A percentile compares a stretch with the other conserved stretches of the same genome.
These are phyloP conservation scores for Pycnomerus fuliginosus DNA, from an alignment of 2,888 invertebrate genomes.

Conservation along the genomic window DNA sequence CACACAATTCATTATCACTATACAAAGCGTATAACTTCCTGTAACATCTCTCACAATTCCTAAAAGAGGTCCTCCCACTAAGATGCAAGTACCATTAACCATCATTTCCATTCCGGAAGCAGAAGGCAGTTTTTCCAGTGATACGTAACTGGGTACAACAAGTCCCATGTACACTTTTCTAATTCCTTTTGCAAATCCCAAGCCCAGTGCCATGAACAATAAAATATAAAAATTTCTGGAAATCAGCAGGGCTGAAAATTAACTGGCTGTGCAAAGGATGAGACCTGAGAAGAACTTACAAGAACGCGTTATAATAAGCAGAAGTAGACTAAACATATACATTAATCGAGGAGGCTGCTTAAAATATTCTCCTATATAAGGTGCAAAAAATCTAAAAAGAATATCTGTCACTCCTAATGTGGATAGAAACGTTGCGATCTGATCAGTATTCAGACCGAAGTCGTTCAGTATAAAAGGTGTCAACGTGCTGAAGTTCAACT, in stretches of 20 bases:
- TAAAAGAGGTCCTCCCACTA: slow-evolving; percentile 62
- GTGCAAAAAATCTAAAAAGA: slow-evolving; percentile 62
- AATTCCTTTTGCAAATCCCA: slow-evolving; percentile 71
- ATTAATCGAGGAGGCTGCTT: slow-evolving; percentile 63
- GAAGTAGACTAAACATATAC: slow-evolving; percentile 62
- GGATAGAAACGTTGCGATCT: slow-evolving; percentile 66
- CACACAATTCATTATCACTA: slow-evolving; percentile 61
- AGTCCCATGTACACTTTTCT: slow-evolving; percentile 68
- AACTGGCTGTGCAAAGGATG: not conserved
- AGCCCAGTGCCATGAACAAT: slow-evolving; percentile 55
- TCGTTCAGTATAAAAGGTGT: slow-evolving; percentile 68
- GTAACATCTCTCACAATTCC: slow-evolving; percentile 62
- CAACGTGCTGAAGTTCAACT: slow-evolving; percentile 67
- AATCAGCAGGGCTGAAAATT: slow-evolving; percentile 24
- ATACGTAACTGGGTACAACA: slow-evolving; percentile 68
- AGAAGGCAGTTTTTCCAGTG: slow-evolving; percentile 64
- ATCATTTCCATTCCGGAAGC: slow-evolving; percentile 72
- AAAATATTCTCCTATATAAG: slow-evolving; percentile 66
- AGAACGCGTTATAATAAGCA: slow-evolving; percentile 62
- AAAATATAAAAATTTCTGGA: slow-evolving; percentile 22
- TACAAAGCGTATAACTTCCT: slow-evolving; percentile 61
- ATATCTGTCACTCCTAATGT: slow-evolving; percentile 58
- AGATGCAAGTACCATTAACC: slow-evolving; percentile 63
- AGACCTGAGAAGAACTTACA: slow-evolving; percentile 58
- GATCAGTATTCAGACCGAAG: slow-evolving; percentile 58